These are phyloP conservation scores for Myotis myotis DNA, from an alignment of 2,797 vertebrate species.

Conservation along the genomic window DNA sequence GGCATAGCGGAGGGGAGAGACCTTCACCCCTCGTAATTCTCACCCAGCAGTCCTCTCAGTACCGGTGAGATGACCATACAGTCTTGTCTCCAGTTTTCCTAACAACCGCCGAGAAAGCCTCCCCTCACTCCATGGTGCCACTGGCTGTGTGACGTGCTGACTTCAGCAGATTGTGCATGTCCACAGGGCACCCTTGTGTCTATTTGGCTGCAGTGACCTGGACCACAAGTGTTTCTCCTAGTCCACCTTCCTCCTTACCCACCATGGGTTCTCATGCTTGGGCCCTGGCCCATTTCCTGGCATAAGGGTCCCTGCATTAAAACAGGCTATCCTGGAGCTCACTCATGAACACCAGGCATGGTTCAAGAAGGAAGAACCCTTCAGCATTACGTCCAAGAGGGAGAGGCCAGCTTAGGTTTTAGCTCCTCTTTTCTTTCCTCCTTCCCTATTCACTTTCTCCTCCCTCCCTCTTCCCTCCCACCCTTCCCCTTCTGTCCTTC, in stretches of 20 bases:
- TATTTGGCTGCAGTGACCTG: neutral
- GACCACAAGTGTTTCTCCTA: neutral
- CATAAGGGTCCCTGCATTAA: neutral
- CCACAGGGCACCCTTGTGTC: accelerated
- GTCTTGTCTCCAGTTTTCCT: neutral
- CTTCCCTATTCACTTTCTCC: neutral
- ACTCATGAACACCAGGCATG: neutral
- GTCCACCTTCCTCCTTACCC: neutral
- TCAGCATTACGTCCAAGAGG: neutral
- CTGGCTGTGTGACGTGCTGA: too few species aligned
- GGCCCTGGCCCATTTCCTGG: neutral
- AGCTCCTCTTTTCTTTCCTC: neutral
- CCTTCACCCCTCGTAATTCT: neutral
- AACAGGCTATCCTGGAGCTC: neutral
- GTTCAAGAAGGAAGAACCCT: neutral
- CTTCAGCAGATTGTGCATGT: too few species aligned
- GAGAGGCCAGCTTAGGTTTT: neutral
- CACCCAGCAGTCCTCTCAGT: neutral
- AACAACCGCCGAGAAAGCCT: neutral
- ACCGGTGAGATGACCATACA: neutral
- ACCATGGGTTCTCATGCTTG: neutral
- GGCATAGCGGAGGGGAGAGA: neutral
- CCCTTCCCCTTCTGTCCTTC: neutral
- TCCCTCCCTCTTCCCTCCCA: neutral
- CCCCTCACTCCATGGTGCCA: neutral